These are phyloP conservation scores for Poecilia latipinna DNA, from an alignment of 2,113 vertebrate genomes.

Conservation along the genomic window DNA sequence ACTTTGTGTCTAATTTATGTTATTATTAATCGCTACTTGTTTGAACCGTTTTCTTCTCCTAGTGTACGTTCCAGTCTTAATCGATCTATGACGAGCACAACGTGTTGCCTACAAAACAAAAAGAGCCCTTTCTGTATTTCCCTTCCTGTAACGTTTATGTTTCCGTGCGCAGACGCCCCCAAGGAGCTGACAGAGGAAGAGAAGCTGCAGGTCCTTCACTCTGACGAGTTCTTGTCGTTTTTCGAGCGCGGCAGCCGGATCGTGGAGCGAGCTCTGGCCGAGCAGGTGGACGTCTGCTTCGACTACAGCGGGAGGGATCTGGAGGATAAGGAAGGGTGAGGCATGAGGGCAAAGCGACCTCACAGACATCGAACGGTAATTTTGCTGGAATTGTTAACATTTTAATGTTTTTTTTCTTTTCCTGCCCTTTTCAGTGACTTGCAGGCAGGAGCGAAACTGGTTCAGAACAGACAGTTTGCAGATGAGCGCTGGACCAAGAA, in stretches of 20 bases:
- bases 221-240: slow-evolving; percentile 91
- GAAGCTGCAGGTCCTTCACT: slow-evolving; percentile 94
- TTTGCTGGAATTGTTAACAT: not conserved
- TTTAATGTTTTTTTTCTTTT: no score
- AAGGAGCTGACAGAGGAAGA: slow-evolving; percentile 97
- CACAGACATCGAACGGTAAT: not conserved
- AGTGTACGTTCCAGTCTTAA: not conserved
- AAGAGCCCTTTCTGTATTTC: not conserved
- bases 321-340: slow-evolving; percentile 98
- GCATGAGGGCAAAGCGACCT: not conserved
- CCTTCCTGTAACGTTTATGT: not conserved
- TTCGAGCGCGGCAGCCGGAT: slow-evolving; percentile 94
- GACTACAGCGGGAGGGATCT: slow-evolving; percentile 97
- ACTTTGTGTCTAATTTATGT: not conserved
- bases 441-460: slow-evolving; percentile 95
- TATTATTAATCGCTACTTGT: no score
- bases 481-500: slow-evolving; percentile 98
- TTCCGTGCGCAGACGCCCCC: slow-evolving; percentile 78
- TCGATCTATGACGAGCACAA: not conserved
- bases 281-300: slow-evolving; percentile 97
- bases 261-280: slow-evolving; percentile 93
- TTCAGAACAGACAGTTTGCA: slow-evolving; percentile 93
- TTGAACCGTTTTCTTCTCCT: not conserved
- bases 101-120: not conserved
- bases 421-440: slow-evolving; percentile 82